These are phyloP conservation scores for Microctonus hyperodae DNA, from an alignment of 2,888 invertebrate species.

Conservation along the genomic window DNA sequence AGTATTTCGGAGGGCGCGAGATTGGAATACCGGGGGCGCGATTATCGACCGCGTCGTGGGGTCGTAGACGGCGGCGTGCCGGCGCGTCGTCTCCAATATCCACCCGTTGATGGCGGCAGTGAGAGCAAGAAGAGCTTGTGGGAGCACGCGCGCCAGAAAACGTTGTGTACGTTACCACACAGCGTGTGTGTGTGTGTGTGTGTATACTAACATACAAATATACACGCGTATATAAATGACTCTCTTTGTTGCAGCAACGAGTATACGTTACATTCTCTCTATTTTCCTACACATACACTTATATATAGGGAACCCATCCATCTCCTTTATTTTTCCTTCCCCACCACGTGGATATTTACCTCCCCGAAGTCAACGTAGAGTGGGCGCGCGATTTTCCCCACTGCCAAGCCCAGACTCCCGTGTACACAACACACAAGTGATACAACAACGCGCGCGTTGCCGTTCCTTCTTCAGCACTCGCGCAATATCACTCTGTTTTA, in stretches of 20 bases:
- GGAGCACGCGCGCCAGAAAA: slow-evolving; percentile 9
- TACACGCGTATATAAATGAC: no score
- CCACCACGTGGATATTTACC: slow-evolving; percentile 2
- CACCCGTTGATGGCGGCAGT: slow-evolving; percentile 24
- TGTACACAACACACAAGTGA: background rate
- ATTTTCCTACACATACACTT: background rate
- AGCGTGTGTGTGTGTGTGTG: background rate
- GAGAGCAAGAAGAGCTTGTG: slow-evolving; percentile 19
- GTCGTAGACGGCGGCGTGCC: slow-evolving; percentile 40
- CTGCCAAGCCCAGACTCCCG: background rate
- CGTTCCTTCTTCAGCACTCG: slow-evolving; percentile 2
- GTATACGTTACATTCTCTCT: background rate
- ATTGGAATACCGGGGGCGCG: slow-evolving; percentile 40
- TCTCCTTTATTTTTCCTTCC: background rate
- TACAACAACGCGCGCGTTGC: background rate
- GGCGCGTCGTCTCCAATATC: slow-evolving; percentile 24
- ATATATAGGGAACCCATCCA: no score
- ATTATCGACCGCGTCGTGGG: slow-evolving; percentile 47
- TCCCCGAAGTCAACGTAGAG: background rate
- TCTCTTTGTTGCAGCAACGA: no score
- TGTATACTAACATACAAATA: no score
- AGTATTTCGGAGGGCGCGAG: slow-evolving; percentile 32
- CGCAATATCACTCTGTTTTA: slow-evolving; percentile 19
- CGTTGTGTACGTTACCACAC: background rate
- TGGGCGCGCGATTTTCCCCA: slow-evolving; percentile 6